Conservation (phyloP, 2,888 invertebrate genomes). For the Ichneumoninae sp. region DNA sequence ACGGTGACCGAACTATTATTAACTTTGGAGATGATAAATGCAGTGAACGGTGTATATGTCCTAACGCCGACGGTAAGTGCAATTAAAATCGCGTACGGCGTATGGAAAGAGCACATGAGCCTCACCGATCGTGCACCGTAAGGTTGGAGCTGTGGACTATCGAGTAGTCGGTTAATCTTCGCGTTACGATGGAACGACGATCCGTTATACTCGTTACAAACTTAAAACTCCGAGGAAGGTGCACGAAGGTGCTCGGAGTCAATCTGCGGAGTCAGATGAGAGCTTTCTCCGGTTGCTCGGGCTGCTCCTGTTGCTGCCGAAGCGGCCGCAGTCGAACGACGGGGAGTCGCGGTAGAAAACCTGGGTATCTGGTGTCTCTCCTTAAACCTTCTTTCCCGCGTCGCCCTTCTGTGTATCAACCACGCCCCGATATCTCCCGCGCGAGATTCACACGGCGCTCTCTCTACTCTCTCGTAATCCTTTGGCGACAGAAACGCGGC, state of each 20-base stretch:
- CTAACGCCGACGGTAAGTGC: constrained; percentile 9
- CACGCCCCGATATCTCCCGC: constrained; percentile 57
- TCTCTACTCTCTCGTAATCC: constrained; percentile 48
- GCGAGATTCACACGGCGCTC: constrained; percentile 31
- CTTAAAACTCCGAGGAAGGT: constrained; percentile 17
- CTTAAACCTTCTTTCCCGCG: constrained; percentile 52
- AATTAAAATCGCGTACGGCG: constrained; percentile 33
- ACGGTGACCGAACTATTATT: constrained; percentile 35
- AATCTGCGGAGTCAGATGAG: constrained; percentile 20
- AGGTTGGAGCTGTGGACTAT: constrained; percentile 10
- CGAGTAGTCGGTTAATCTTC: constrained; percentile 46
- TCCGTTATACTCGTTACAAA: constrained; percentile 43
- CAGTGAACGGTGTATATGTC: constrained; percentile 18
- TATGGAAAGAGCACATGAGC: constrained; percentile 16
- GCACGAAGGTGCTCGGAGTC: constrained; percentile 13
- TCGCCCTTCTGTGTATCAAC: constrained; percentile 47
- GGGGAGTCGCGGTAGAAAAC: constrained; percentile 48
- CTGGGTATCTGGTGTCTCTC: constrained; percentile 57
- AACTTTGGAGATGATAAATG: constrained; percentile 52
- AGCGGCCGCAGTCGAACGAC: constrained; percentile 11
- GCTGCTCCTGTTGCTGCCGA: constrained; percentile 2
- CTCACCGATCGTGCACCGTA: neutral
- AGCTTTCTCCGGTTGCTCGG: constrained; percentile 41
- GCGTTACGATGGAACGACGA: constrained; percentile 29
- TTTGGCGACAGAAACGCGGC: constrained; percentile 47